Base-by-base conservation (phyloP, 2,888 invertebrate genomes). In the Willowsia nigromaculata region DNA sequence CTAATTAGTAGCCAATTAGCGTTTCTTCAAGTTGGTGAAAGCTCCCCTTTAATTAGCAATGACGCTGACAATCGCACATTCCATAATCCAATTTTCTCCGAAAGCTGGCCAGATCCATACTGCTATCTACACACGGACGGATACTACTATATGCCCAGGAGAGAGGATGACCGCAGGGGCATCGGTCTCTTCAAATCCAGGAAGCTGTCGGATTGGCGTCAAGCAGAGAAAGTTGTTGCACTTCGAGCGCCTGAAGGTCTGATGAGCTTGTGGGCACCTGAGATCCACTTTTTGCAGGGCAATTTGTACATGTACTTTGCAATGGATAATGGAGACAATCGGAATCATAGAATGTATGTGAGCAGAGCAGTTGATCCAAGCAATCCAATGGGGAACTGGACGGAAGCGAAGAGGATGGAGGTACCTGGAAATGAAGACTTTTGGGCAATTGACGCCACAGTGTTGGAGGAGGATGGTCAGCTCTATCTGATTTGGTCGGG, bases 401-500 rank as follows among this genome's bases (percentile, higher is more conserved):
- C 88, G 1, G 85, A 47, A 0, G 76, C 90, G 0, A 90, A 87
- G 25, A 89, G 91, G 90, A 82, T 90, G 82, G 22, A 22, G 3
- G 87, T 90, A 47, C 91, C 91, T 7, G 90, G 90, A 0, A 30
- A 86, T 59, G 82, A 88, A 74, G 91, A 91, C 78, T 88, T 80
- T 76, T 91, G 91, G 91, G 91, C 90, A 1, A 91, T 91, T 81
- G 91, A 91, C 33, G 91, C 87, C 0, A 91, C 91, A 15, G 78
- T 90, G 15, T 47, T 91, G n/a, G 43, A 74, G 7, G 84, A 91
- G 74, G 85, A 89, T 53, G 91, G 91, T 2, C 27, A 71, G 9
- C 30, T 91, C 43, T 92, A 92, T 59, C 90, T 91, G 53, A 86
- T 91, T 59, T 91, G 91, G 91, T 90, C 90, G 0, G 91, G 91